These are phyloP conservation scores for Dicrostonyx torquatus DNA, from an alignment of 2,797 vertebrate genomes.

Conservation along the genomic window DNA sequence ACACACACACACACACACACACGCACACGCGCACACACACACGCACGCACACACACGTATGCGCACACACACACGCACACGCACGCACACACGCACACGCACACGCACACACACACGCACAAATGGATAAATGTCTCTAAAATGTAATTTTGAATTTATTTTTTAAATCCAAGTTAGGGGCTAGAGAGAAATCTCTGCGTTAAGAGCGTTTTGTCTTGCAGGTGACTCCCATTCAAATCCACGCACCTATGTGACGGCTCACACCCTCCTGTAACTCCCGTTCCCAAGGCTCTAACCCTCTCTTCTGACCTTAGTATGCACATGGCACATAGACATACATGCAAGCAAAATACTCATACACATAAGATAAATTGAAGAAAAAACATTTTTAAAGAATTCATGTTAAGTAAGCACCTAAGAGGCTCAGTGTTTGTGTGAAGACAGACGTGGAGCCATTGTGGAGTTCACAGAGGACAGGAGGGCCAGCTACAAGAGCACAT, in stretches of 20 bases:
- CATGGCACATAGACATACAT: background rate
- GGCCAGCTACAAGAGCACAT: rapidly evolving
- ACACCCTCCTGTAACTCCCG: background rate
- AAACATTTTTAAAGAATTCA: too few relatives aligned
- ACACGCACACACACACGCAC: background rate
- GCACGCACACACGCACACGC: background rate
- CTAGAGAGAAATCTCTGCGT: background rate
- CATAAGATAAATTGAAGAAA: background rate
- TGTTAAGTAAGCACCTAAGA: background rate
- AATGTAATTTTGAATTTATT: background rate
- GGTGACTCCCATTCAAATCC: background rate
- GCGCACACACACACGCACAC: too few relatives aligned
- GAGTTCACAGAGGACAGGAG: background rate
- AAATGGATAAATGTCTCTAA: background rate
- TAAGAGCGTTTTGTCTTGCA: background rate
- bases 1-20: background rate
- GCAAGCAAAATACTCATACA: background rate
- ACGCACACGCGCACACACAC: background rate
- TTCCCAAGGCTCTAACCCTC: background rate
- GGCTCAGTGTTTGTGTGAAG: background rate
- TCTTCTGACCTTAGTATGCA: background rate
- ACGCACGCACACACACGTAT: background rate
- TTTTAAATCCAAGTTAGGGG: background rate
- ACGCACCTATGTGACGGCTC: background rate
- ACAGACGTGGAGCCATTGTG: background rate